Evolutionary conservation across 2,113 vertebrate genomes (phyloP).

Genomic region (Apteryx owenii): DNA sequence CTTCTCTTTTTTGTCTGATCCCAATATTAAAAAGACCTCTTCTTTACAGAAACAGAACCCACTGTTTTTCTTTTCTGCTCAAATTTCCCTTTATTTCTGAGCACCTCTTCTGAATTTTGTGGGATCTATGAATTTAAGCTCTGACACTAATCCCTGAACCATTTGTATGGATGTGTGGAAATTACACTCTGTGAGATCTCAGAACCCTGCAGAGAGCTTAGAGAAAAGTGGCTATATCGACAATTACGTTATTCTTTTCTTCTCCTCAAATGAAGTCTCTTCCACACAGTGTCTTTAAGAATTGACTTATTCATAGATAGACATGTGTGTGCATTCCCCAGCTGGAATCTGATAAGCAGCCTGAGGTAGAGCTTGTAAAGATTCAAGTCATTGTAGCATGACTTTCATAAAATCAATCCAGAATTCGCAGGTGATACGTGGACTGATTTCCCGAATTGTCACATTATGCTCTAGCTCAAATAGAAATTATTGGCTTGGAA

Average conservation of each 20-base stretch:
- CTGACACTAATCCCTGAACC: not conserved
- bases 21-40: not conserved
- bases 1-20: conserved; percentile 22
- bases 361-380: not conserved
- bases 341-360: not conserved
- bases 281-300: not conserved
- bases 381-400: not conserved
- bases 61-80: not conserved
- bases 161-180: not conserved
- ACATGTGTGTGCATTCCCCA: not conserved
- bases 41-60: not conserved
- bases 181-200: not conserved
- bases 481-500: not conserved
- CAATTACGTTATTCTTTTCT: not conserved
- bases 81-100: not conserved
- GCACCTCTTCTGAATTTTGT: not conserved
- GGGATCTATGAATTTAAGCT: not conserved
- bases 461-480: not conserved
- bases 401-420: not conserved
- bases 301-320: not conserved
- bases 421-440: not conserved
- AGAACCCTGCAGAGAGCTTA: not conserved
- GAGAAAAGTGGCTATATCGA: not conserved
- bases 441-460: not conserved
- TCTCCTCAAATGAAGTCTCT: not conserved